These are phyloP conservation scores for Malurus splendens DNA, from an alignment of 2,797 vertebrate species.

Conservation along the genomic window DNA sequence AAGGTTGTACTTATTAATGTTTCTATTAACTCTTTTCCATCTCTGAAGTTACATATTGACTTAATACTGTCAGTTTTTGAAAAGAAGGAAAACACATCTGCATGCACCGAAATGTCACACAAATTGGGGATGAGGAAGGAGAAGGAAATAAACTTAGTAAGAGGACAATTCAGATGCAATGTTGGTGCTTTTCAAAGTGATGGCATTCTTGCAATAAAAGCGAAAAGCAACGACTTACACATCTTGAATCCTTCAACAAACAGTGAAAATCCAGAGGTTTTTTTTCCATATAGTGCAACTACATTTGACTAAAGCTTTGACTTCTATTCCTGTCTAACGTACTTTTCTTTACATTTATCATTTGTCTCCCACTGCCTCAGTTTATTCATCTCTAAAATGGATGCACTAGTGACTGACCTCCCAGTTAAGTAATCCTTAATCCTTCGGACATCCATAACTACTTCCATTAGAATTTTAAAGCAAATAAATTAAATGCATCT, in stretches of 20 bases:
- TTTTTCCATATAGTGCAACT: neutral
- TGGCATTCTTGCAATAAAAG: neutral
- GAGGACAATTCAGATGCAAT: neutral
- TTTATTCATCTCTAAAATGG: constrained; percentile 20
- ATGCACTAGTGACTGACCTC: constrained; percentile 2
- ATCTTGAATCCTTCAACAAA: neutral
- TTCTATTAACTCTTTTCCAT: constrained; percentile 61
- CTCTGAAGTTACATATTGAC: constrained; percentile 26
- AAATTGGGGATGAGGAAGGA: neutral
- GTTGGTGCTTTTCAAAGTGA: neutral
- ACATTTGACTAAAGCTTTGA: neutral
- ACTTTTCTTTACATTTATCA: neutral
- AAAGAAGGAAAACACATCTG: neutral
- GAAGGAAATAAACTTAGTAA: neutral
- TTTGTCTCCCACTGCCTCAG: neutral
- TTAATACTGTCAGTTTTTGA: neutral
- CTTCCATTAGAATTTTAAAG: constrained; percentile 38
- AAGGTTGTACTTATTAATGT: constrained; percentile 61
- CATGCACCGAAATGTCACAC: neutral
- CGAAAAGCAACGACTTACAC: neutral
- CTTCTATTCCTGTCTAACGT: neutral
- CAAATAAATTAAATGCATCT: constrained; percentile 44
- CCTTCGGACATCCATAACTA: neutral
- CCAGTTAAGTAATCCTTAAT: constrained; percentile 10
- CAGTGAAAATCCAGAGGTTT: neutral